phyloP scores from a whole-genome alignment of 2,113 vertebrate species.

The Paracanthobrama guichenoti region DNA sequence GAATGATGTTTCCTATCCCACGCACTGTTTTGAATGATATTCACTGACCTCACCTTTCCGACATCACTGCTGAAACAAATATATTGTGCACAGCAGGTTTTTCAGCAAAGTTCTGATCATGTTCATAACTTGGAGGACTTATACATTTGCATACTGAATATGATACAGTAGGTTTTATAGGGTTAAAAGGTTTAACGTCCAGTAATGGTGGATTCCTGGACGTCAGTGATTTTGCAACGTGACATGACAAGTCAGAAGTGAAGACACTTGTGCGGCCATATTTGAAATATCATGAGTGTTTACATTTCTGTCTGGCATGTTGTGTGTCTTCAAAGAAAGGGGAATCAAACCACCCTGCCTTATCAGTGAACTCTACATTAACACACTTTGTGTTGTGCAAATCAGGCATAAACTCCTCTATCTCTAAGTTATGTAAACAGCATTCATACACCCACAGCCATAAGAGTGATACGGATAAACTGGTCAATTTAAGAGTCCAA shows the following conservation, averaged over 20 bases:
- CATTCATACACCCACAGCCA: background rate
- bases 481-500: background rate
- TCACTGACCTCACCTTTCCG: conserved; percentile 12
- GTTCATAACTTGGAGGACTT: background rate
- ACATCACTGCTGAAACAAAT: conserved; percentile 24
- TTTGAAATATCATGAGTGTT: conserved; percentile 10
- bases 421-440: conserved; percentile 34
- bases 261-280: background rate
- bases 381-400: conserved; percentile 14
- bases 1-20: conserved; percentile 24
- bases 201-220: background rate
- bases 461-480: background rate
- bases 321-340: background rate
- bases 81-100: background rate
- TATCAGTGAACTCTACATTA: background rate
- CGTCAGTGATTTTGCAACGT: background rate
- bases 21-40: conserved; percentile 28
- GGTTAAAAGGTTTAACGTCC: background rate
- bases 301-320: conserved; percentile 18
- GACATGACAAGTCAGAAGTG: background rate
- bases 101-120: background rate
- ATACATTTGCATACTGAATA: background rate
- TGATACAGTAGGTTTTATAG: background rate
- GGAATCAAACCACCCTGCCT: background rate
- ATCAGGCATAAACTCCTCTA: conserved; percentile 15